Evolutionary conservation across 2,797 vertebrate species (phyloP).

Genomic region (Crenuchus spilurus): DNA sequence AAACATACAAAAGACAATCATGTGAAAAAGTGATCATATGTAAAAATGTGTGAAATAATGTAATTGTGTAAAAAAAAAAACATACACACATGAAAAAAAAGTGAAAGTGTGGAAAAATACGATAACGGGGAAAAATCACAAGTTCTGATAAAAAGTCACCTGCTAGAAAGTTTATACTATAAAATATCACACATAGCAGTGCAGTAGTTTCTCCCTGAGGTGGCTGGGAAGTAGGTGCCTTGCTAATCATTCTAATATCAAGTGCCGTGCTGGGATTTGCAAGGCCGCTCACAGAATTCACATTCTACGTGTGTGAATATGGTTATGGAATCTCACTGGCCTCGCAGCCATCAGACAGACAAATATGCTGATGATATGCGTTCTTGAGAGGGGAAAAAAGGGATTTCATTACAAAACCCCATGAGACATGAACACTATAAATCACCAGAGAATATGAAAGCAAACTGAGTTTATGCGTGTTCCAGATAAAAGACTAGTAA

Average conservation of each 20-base stretch:
- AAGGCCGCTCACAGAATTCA: slow-evolving; percentile 50
- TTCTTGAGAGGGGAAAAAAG: slow-evolving; percentile 21
- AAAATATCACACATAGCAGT: too few species aligned
- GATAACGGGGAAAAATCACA: too few species aligned
- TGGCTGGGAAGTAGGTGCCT: too few species aligned
- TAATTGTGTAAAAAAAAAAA: too few species aligned
- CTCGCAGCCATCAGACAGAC: slow-evolving; percentile 4
- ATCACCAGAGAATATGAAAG: slow-evolving; percentile 59
- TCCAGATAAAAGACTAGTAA: slow-evolving; percentile 71
- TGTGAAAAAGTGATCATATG: too few species aligned
- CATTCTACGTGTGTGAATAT: slow-evolving; percentile 27
- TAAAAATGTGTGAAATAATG: too few species aligned
- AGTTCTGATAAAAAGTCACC: too few species aligned
- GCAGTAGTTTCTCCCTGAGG: too few species aligned
- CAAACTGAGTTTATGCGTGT: slow-evolving; percentile 67
- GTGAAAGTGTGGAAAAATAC: too few species aligned
- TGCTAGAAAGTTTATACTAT: too few species aligned
- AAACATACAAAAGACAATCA: too few species aligned
- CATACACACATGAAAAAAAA: too few species aligned
- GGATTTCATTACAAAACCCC: slow-evolving; percentile 57
- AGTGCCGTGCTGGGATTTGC: slow-evolving; percentile 52
- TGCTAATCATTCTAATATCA: slow-evolving; percentile 60
- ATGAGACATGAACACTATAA: slow-evolving; percentile 59
- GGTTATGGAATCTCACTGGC: background rate
- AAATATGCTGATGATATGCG: slow-evolving; percentile 51